Base-by-base conservation (phyloP, 2,797 vertebrate species). In the Buphagus erythrorhynchus region DNA sequence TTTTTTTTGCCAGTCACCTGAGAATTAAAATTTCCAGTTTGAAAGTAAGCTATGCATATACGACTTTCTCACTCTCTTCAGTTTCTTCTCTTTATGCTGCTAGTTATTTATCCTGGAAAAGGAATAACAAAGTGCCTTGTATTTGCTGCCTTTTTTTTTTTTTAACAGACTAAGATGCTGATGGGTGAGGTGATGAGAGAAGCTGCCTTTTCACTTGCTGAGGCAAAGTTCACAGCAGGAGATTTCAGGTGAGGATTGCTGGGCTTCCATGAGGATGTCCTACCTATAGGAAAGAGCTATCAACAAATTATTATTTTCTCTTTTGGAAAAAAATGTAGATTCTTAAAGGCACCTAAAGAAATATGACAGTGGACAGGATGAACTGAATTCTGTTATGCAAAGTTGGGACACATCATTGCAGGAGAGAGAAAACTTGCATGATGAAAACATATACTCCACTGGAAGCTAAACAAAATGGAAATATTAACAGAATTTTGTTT, bases 171-270 rank as follows among this genome's bases (percentile, higher is more conserved):
- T 25, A 99, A 99, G 97, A 99, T 99, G 93, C 98, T 99, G 93
- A 99, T 99, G 99, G 99, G 99, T 71, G 99, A 99, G 86, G 99
- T 99, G 90, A 99, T 99, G 99, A 98, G 99, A 96, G 99, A 99
- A 98, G 99, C 99, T 11, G 99, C 99, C 51, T 99, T 99, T 96
- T 99, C 99, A 65, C 98, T 99, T 95, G 99, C 99, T n/a, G 99
- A 99, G 96, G 99, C 99, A 63, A 99, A 99, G 93, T 99, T 99
- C 97, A 98, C 99, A 67, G 99, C 99, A 83, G 99, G 99, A 90
- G 99, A 99, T 97, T 99, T 99, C 97, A 99, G 99, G 99, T 99
- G 86, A 98, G 95, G 74, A 36, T 61, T 82, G 31, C n/a, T 72
- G 49, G 49, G 51, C 40, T 84, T 83, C 16, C 24, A 24, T 43